Evolutionary conservation across 2,888 invertebrate genomes (phyloP).

Genomic region (Chydorus sphaericus): DNA sequence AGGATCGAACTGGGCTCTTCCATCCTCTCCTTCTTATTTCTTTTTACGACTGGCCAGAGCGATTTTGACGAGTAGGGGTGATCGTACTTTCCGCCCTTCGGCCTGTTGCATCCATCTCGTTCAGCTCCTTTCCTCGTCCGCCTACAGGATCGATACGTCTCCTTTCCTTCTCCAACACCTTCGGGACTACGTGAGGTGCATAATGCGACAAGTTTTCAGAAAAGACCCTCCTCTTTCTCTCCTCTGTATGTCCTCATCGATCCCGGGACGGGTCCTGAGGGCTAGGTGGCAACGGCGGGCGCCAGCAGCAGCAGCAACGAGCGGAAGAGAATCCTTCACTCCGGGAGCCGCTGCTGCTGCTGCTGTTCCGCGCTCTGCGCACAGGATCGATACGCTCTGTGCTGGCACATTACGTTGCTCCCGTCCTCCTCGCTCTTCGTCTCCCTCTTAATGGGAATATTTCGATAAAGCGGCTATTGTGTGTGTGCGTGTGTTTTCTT

Average conservation of each 20-base stretch:
- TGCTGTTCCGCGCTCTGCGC: not conserved
- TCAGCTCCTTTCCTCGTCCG: not conserved
- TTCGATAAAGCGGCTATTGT: not conserved
- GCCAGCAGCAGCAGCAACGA: too few species aligned
- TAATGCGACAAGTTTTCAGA: slow-evolving; percentile 4
- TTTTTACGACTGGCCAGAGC: too few species aligned
- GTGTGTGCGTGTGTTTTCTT: too few species aligned
- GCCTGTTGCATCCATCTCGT: not conserved
- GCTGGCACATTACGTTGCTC: not conserved
- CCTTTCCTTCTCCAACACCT: too few species aligned
- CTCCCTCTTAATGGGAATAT: not conserved
- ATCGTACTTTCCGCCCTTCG: too few species aligned
- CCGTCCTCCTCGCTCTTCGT: not conserved
- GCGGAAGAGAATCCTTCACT: not conserved
- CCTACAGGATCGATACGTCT: too few species aligned
- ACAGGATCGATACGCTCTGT: not conserved
- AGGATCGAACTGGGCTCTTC: too few species aligned
- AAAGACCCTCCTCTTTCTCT: not conserved
- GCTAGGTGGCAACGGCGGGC: not conserved
- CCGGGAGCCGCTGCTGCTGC: not conserved
- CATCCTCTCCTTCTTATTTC: too few species aligned
- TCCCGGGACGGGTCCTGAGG: too few species aligned
- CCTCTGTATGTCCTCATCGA: not conserved
- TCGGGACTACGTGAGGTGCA: too few species aligned
- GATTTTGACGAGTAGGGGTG: too few species aligned